Conservation (phyloP, 1,140 invertebrate species). For the Saccostrea cuccullata region DNA sequence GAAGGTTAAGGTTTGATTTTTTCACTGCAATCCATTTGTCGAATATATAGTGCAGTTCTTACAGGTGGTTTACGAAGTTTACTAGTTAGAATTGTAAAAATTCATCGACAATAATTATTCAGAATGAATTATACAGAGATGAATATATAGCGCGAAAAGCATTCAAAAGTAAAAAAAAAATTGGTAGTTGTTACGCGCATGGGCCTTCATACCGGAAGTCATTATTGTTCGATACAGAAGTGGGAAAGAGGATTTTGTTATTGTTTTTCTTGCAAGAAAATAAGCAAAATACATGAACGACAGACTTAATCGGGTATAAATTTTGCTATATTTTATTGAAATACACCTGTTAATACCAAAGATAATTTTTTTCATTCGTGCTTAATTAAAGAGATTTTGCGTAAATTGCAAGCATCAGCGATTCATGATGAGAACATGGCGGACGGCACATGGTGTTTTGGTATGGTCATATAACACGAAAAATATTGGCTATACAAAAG, state of each 20-base stretch:
- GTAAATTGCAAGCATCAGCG: conserved; percentile 29
- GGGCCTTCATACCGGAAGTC: not conserved
- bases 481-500: not conserved
- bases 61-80: no score
- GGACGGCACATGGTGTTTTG: conserved; percentile 12
- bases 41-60: no score
- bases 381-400: conserved; percentile 23
- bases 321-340: not conserved
- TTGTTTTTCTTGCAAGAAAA: conserved; percentile 25
- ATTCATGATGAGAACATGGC: conserved; percentile 26
- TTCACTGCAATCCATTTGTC: no score
- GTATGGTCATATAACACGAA: not conserved
- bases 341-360: not conserved
- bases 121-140: no score
- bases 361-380: not conserved
- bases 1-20: no score
- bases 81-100: no score
- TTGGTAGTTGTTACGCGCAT: not conserved
- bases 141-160: no score
- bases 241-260: conserved; percentile 35
- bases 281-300: conserved; percentile 4
- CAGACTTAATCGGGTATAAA: not conserved
- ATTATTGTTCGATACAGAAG: not conserved
- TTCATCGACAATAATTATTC: no score
- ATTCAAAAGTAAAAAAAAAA: not conserved